Base-by-base conservation (phyloP, 2,888 invertebrate genomes). In the Tinea semifulvella region DNA sequence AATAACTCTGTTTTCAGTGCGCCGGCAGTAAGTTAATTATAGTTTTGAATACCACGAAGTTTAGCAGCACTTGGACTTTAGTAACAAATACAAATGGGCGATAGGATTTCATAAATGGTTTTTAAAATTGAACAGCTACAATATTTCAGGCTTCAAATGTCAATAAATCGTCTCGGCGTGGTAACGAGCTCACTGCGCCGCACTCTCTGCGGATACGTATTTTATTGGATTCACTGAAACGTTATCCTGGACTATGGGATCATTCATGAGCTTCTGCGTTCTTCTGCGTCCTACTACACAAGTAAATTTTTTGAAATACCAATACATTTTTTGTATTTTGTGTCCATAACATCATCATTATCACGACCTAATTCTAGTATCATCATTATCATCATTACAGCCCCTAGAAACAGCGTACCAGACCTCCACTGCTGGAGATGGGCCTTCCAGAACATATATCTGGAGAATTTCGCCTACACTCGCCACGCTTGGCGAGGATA, bases 141-240 rank as follows among this genome's bases (percentile, higher is more conserved):
- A 79, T 79, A 77, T 77, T 77, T 77, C 69, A 76, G 68, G 65
- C 68, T 74, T 77, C 79, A 80, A 76, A 80, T 80, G 77, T 79
- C 77, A 72, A 79, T 80, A 80, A 80, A 80, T 79, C 79, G 74
- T 69, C 72, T 75, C 72, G 79, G 77, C 75, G 72, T 74, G 72
- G 79, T 77, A 77, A 77, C 79, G 77, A 76, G 76, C 76, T 69
- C 77, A 61, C 68, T 75, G 76, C 75, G 76, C 75, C 76, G 73
- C 66, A 73, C 68, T 74, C 77, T 75, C 75, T 76, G 74, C 76
- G 79, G 79, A 79, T 80, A 76, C 77, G 77, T 79, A 77, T 77
- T 80, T 79, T 80, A 80, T 80, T 79, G 77, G 79, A 80, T 77
- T 76, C 73, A 75, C 68, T 74, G 76, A 76, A 79, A 80, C 79